Evolutionary conservation across 2,888 invertebrate species (phyloP), one percentile per base, ranked within the genome.

Genomic region (Aphodius sticticus): DNA sequence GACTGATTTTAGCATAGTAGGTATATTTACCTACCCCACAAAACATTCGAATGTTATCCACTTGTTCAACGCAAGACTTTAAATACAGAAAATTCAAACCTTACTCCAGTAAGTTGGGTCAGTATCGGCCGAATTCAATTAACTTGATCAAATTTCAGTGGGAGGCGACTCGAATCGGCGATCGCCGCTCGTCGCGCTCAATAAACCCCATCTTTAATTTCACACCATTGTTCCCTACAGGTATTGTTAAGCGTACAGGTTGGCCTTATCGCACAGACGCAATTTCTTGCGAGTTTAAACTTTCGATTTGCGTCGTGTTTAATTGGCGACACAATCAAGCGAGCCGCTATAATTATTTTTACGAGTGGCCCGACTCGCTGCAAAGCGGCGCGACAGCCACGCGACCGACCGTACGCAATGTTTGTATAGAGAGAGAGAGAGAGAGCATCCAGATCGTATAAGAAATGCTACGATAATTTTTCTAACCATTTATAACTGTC

Each of bases 401-500:
- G 35, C 16, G 35, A 71, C 16, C 16, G 12, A 71, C 71, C 35
- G 38, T 76, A 53, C 76, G 85, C 84, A 86, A 83, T 84, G 84
- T 84, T 84, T 85, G 84, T 85, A 84, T 84, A 84, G 86, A 26
- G 26, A 26, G 26, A 26, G 26, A 26, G 26, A 84, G 86, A 85
- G 86, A 53, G 53, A 53, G 37, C 36, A 74, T 74, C 86, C 84
- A 87, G 87, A 88, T 89, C 88, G 89, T 88, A 89, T 88, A 88
- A 89, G 89, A 88, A 89, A 89, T 91, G 91, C 91, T 92, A 88
- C 91, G 91, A 92, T 92, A 92, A 92, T 92, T 92, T 92, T 92
- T 92, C 92, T 91, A 89, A 91, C 90, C 93, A 93, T 93, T 93
- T 92, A 93, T 93, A 93, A 89, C 92, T 92, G 93, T 93, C 93